These are phyloP conservation scores for Anoplopoma fimbria DNA, from an alignment of 2,113 vertebrate genomes.

Conservation along the genomic window DNA sequence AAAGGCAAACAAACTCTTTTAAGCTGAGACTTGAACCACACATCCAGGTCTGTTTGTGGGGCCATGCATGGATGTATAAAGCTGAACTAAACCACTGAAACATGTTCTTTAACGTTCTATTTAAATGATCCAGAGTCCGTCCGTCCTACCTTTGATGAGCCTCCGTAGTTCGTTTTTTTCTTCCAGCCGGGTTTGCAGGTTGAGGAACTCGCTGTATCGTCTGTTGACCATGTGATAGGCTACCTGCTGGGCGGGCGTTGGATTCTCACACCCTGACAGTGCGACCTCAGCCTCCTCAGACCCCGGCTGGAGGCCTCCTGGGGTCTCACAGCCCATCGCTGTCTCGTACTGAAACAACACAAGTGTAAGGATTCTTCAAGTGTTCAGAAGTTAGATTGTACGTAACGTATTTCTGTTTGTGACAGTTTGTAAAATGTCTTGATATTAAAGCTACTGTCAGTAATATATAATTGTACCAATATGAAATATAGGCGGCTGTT, in stretches of 20 bases:
- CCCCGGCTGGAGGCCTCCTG: slow-evolving; percentile 57
- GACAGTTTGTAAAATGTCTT: not conserved
- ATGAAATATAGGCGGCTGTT: not conserved
- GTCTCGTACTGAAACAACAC: slow-evolving; percentile 91
- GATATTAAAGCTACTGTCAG: not conserved
- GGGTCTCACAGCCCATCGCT: slow-evolving; percentile 85
- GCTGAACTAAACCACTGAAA: too few relatives aligned
- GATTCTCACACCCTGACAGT: slow-evolving; percentile 35
- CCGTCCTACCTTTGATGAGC: slow-evolving; percentile 89
- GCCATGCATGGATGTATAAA: too few relatives aligned
- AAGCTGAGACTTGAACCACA: too few relatives aligned
- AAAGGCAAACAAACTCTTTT: not conserved
- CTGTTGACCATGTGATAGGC: slow-evolving; percentile 97
- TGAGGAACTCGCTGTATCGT: slow-evolving; percentile 98
- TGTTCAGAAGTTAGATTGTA: too few relatives aligned
- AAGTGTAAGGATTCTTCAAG: too few relatives aligned
- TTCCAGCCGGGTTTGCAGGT: slow-evolving; percentile 95
- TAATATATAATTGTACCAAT: too few relatives aligned
- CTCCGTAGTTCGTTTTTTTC: slow-evolving; percentile 93
- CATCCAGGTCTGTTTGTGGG: not conserved
- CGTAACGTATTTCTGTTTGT: too few relatives aligned
- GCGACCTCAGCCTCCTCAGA: slow-evolving; percentile 56
- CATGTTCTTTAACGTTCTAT: not conserved
- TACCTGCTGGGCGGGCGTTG: slow-evolving; percentile 85
- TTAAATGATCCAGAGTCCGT: not conserved